Evolutionary conservation across 2,797 vertebrate genomes (phyloP).

Genomic region (Chromis chromis): DNA sequence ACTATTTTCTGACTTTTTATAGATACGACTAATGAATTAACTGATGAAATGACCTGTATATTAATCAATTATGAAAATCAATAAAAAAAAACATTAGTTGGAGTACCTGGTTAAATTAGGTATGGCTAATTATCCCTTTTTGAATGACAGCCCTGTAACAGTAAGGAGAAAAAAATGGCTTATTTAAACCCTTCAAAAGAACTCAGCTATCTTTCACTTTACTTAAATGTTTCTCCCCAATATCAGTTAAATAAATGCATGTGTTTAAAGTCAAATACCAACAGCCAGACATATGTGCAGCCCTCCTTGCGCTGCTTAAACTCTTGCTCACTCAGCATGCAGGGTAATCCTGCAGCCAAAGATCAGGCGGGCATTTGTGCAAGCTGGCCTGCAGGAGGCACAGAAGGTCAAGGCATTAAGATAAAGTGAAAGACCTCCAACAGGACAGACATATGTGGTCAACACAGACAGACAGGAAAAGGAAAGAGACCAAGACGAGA

Average conservation of each 20-base stretch:
- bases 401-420: constrained; percentile 49
- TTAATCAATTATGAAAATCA: too few species aligned
- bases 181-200: too few species aligned
- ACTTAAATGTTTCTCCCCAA: not conserved
- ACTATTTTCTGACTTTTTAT: too few species aligned
- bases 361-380: constrained; percentile 20
- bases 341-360: constrained; percentile 29
- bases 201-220: too few species aligned
- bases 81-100: too few species aligned
- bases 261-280: constrained; percentile 4
- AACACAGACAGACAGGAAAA: not conserved
- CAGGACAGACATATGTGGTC: constrained; percentile 14
- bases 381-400: constrained; percentile 48
- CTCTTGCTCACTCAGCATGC: constrained; percentile 38
- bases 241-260: not conserved
- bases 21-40: too few species aligned
- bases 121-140: too few species aligned
- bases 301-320: constrained; percentile 22
- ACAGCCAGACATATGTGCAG: constrained; percentile 36
- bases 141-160: too few species aligned
- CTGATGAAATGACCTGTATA: too few species aligned
- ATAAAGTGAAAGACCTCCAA: constrained; percentile 15
- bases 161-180: too few species aligned
- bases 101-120: too few species aligned
- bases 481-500: not conserved